Evolutionary conservation across 2,888 invertebrate genomes (phyloP), one percentile per base, ranked within the genome.

Genomic region (Pachydiplax longipennis): DNA sequence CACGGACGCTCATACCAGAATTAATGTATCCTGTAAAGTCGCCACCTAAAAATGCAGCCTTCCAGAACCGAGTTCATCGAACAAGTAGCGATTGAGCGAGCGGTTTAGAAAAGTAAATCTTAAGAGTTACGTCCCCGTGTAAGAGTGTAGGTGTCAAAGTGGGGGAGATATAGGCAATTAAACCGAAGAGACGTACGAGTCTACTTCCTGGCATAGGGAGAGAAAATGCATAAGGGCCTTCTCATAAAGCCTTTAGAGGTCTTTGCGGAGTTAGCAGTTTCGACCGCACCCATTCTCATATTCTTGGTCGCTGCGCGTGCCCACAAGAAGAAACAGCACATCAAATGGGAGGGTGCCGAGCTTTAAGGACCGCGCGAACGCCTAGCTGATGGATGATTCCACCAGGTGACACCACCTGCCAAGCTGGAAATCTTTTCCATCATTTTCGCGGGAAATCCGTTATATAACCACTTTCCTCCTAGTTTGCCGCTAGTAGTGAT

Each of bases 211-310:
- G 58, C 22, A 48, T 12, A n/a, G 58, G 83, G 22, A 83, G 87
- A 65, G 53, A 53, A 87, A 65, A 87, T 65, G 61, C 87, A 37
- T 37, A 35, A 48, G 53, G 37, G n/a, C 61, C 37, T 31, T 22
- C 35, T 87, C 87, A 61, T 87, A 87, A 87, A 87, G 87, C 61
- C 87, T 87, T 87, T 87, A 87, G 65, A 40, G 87, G 87, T 40
- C n/a, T 87, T 58, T 53, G 87, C 61, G 61, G 37, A 65, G 61
- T 61, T 53, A 35, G 22, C 37, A 83, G 83, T 61, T 87, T 12
- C 65, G 61, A 40, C 87, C 87, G 87, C 87, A 48, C 87, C 65
- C 61, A 87, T 87, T 87, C 87, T 87, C 87, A 87, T 87, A 87
- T 87, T 87, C 87, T 65, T 13, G 22, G 58, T 8, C 13, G 3